These are phyloP conservation scores for Antechinus flavipes DNA, from an alignment of 2,113 vertebrate species.

Conservation along the genomic window DNA sequence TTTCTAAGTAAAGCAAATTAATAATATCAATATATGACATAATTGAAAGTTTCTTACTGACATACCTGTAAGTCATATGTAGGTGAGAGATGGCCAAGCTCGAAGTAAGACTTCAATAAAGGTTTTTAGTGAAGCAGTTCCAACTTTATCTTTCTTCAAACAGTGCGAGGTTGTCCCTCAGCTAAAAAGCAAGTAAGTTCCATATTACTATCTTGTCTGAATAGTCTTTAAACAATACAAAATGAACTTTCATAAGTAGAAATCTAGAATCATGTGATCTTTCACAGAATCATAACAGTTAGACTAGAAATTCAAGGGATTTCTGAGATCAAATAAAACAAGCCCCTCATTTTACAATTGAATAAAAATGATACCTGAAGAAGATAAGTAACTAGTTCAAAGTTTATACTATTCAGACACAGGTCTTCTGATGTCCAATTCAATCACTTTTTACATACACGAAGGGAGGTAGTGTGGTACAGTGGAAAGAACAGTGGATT, in stretches of 20 bases:
- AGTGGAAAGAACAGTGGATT: background rate
- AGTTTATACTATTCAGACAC: background rate
- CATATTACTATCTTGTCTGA: background rate
- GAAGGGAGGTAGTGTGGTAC: background rate
- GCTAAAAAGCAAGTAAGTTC: background rate
- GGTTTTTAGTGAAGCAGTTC: conserved; percentile 10
- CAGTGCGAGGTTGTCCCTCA: background rate
- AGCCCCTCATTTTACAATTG: background rate
- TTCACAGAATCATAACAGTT: background rate
- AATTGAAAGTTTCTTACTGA: background rate
- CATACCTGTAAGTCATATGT: conserved; percentile 61
- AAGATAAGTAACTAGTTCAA: background rate
- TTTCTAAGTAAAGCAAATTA: conserved; percentile 30
- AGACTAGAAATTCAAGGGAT: background rate
- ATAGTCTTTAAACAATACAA: background rate
- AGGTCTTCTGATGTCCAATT: background rate
- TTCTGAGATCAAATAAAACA: background rate
- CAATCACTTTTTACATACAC: background rate
- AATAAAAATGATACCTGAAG: background rate
- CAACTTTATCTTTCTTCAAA: conserved; percentile 32
- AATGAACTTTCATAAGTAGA: background rate
- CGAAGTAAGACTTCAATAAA: conserved; percentile 35
- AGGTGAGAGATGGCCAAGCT: conserved; percentile 18
- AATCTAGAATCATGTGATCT: background rate
- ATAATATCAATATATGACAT: background rate